These are phyloP conservation scores for Fragum fragum DNA, from an alignment of 2,888 invertebrate genomes.

Conservation along the genomic window DNA sequence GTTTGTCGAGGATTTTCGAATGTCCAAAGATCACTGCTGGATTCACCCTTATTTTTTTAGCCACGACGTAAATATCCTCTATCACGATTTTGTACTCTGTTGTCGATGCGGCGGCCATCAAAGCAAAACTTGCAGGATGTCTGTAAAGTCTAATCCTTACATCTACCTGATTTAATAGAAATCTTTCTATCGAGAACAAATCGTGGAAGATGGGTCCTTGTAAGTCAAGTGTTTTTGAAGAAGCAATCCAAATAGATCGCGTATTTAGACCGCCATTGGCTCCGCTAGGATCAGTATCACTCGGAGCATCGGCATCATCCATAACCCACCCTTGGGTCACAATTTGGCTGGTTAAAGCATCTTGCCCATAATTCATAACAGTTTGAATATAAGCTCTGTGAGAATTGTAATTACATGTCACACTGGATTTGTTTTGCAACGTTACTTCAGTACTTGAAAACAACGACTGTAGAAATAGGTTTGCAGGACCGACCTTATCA, in stretches of 20 bases:
- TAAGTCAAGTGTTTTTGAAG: conserved; percentile 27
- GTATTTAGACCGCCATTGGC: conserved; percentile 35
- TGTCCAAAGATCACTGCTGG: conserved; percentile 34
- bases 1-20: conserved; percentile 41
- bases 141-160: conserved; percentile 57
- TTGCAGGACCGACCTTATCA: conserved; percentile 43
- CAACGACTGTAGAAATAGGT: conserved; percentile 59
- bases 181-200: conserved; percentile 51
- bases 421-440: conserved; percentile 56
- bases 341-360: conserved; percentile 40
- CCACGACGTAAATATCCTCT: conserved; percentile 43
- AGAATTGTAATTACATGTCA: conserved; percentile 62
- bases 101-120: conserved; percentile 32
- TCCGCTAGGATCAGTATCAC: conserved; percentile 37
- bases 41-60: conserved; percentile 43
- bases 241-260: conserved; percentile 33
- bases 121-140: conserved; percentile 44
- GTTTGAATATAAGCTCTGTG: conserved; percentile 59
- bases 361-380: conserved; percentile 50
- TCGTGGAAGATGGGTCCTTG: conserved; percentile 58
- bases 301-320: conserved; percentile 48
- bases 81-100: conserved; percentile 34
- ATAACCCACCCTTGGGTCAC: conserved; percentile 42
- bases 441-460: conserved; percentile 64
- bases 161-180: conserved; percentile 58